Percentiles rank a stretch among this genome's conserved stretches.
Evolutionary conservation across 2,888 invertebrate species (phyloP).

Genomic region (Idaea aversata): DNA sequence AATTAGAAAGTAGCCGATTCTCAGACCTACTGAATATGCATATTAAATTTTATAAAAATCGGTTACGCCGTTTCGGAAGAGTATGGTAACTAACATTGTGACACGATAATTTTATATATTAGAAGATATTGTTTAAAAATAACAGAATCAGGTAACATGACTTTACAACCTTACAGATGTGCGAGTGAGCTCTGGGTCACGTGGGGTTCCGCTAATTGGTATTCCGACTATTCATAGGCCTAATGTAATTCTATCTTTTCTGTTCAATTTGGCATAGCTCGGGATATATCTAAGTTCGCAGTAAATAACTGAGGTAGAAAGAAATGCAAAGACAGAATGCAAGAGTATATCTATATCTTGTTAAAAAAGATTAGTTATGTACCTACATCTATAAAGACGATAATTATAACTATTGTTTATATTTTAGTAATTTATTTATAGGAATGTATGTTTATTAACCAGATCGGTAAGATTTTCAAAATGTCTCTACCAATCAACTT

Average conservation of each 20-base stretch:
- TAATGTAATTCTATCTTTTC: constrained; percentile 37
- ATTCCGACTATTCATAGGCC: constrained; percentile 7
- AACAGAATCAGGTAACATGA: too few species aligned
- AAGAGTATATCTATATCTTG: constrained; percentile 16
- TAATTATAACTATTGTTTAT: not conserved
- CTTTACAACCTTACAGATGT: too few species aligned
- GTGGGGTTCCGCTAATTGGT: too few species aligned
- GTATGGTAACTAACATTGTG: too few species aligned
- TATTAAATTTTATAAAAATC: too few species aligned
- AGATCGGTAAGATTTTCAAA: not conserved
- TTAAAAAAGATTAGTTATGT: not conserved
- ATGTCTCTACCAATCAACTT: too few species aligned
- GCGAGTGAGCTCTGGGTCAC: too few species aligned
- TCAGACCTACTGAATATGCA: too few species aligned
- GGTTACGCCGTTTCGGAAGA: too few species aligned
- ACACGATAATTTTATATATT: too few species aligned
- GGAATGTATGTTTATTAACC: not conserved
- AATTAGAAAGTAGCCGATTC: too few species aligned
- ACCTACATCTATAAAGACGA: not conserved
- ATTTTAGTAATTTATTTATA: not conserved
- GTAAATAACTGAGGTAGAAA: constrained; percentile 48
- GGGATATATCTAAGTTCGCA: constrained; percentile 23
- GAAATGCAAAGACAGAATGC: constrained; percentile 38
- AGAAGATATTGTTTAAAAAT: too few species aligned
- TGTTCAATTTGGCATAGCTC: constrained; percentile 37